Evolutionary conservation across 2,888 invertebrate species (phyloP), one percentile per base, ranked within the genome.

Genomic region (Parnassius smintheus): DNA sequence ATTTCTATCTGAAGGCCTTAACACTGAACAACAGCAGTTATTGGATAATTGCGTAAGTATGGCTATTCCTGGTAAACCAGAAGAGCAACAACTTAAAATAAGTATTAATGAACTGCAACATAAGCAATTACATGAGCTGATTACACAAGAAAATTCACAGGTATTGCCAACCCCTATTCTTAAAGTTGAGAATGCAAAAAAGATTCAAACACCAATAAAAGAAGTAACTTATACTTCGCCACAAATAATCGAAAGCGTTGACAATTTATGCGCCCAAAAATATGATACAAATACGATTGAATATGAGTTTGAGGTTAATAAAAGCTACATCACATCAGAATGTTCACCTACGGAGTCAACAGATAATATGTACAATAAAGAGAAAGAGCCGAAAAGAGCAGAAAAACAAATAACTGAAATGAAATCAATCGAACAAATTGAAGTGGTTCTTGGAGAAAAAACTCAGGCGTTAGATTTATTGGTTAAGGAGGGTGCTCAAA

Each of bases 261-360:
- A 59, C 66, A 66, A 51, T 22, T 45, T 63, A 35, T 7, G 10
- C 11, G 51, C 51, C 2, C 54, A 63, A 50, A 68, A 69, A 66
- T 71, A 75, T 3, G 70, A 74, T 65, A 62, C 74, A 70, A 78
- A 65, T 61, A 64, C 69, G 59, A 73, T 73, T 8, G 65, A 68
- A 51, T 75, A 66, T n/a, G 76, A 79, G 48, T 65, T 84, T 41
- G 82, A 86, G 68, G 68, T 80, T 18, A 73, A 79, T 60, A 86
- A 78, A 75, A 82, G 77, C 59, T 85, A 83, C 59, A 70, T 73
- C 18, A 87, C 82, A 51, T 68, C 75, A 45, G 86, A 87, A 79
- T 75, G 75, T 57, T 64, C 74, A 13, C 42, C 66, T 45, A 78
- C 82, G 25, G 85, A 88, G 73, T 56, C 56, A 52, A 68, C 79